Conservation (phyloP, 2,797 vertebrate species). For the Melopsittacus undulatus region DNA sequence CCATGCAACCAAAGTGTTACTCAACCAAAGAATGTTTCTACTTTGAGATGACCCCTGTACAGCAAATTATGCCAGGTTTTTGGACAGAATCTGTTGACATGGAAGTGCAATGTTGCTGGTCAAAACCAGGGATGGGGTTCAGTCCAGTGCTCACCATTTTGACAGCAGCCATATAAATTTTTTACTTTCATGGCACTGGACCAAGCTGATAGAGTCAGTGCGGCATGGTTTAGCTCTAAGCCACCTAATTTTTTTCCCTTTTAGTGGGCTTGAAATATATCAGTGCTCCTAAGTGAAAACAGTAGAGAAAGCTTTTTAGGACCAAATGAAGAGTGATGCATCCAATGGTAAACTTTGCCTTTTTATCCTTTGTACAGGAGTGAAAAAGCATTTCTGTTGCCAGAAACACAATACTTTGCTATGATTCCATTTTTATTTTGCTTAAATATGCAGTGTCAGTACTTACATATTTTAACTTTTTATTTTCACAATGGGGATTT, state of each 20-base stretch:
- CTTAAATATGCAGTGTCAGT: background rate
- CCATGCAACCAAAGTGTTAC: background rate
- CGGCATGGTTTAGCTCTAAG: background rate
- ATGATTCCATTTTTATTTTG: conserved; percentile 25
- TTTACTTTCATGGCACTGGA: background rate
- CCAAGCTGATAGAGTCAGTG: background rate
- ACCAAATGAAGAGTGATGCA: background rate
- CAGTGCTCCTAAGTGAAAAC: background rate
- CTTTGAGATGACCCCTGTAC: background rate
- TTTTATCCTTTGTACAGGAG: background rate
- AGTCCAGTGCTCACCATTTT: background rate
- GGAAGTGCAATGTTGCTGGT: background rate
- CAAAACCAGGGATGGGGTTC: background rate
- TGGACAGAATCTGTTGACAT: background rate
- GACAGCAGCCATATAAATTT: background rate
- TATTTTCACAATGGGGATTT: conserved; percentile 36
- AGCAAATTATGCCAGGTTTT: background rate
- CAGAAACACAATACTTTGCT: background rate
- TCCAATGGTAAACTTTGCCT: background rate
- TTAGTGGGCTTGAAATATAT: background rate
- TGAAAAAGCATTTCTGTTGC: background rate
- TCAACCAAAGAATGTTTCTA: background rate
- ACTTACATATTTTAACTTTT: conserved; percentile 40
- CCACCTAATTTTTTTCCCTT: background rate
- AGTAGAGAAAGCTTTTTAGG: background rate